These are phyloP conservation scores for Portevinia maculata DNA, from an alignment of 2,888 invertebrate genomes.

Conservation along the genomic window DNA sequence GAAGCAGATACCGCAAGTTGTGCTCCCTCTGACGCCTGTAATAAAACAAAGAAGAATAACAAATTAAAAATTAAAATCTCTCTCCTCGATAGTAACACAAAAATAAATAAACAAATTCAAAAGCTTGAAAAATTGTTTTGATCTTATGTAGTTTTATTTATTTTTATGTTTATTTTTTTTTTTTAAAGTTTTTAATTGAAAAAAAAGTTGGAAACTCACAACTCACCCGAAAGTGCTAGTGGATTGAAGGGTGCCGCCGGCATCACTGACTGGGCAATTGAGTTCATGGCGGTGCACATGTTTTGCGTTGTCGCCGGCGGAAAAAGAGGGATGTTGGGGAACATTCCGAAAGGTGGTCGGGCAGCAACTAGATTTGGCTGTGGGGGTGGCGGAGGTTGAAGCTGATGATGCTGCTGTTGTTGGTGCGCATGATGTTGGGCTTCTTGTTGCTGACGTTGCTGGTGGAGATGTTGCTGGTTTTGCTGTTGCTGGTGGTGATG, in stretches of 20 bases:
- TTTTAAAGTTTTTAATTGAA: constrained; percentile 40
- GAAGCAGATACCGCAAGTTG: constrained; percentile 98
- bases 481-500: constrained; percentile 81
- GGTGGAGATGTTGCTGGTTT: constrained; percentile 77
- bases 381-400: constrained; percentile 75
- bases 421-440: constrained; percentile 76
- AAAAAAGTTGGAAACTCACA: constrained; percentile 76
- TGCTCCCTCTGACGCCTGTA: constrained; percentile 92
- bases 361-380: constrained; percentile 78
- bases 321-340: constrained; percentile 82
- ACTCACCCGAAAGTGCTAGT: constrained; percentile 88
- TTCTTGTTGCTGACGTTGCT: constrained; percentile 80
- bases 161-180: constrained; percentile 40
- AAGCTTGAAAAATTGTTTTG: neutral
- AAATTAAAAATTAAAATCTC: neutral
- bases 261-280: constrained; percentile 91
- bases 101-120: constrained; percentile 48
- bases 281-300: constrained; percentile 91
- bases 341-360: constrained; percentile 82
- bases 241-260: constrained; percentile 94
- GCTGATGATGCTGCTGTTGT: constrained; percentile 76
- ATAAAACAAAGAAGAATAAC: constrained; percentile 48
- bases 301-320: constrained; percentile 86
- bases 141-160: constrained; percentile 47
- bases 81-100: constrained; percentile 20